Base-by-base conservation (phyloP, 1,140 invertebrate genomes). In the Nasonia giraulti region DNA sequence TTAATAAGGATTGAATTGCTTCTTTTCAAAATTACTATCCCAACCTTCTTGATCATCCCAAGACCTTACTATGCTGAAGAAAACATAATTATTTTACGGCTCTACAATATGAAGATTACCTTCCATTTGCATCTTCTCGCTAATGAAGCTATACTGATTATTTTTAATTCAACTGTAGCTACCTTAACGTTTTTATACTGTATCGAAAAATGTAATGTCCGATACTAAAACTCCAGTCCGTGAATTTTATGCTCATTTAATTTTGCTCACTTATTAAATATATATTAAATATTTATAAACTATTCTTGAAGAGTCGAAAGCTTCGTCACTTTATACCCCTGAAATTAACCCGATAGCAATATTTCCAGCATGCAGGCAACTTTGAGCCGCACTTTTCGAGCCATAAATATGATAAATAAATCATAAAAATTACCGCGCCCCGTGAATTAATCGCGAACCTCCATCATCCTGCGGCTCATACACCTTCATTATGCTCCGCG, bases 321-420 rank as follows among this genome's bases (percentile, higher is more conserved):
- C 11, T 37, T 20, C 78, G 78, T 80, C 69, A 80, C n/a, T 40
- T 33, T 71, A 80, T 31, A 2, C 10, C 20, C 37, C 62, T 69
- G 40, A 80, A 74, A 62, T 82, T 82, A 82, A 37, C 80, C 50
- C 23, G 69, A 62, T 62, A 23, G 47, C 71, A 76, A 33, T 75
- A 75, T 82, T 76, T 44, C 73, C 20, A 47, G 7, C 20, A 55
- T 31, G 27, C 23, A 69, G 27, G 2, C n/a, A 82, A 75, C 44
- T 17, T 11, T 17, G 23, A 62, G 40, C n/a, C 62, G n/a, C 77
- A 37, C 23, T 12, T 37, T 37, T 73, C 12, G 68, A 73, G 40
- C 14, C 81, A 44, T 76, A 82, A 82, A 82, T 76, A 68, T 68
- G 81, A 82, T 75, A 81, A 81, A 81, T 55, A 33, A 55, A 69